Conservation (phyloP, 2,113 vertebrate genomes). For the Anoura caudifer region DNA sequence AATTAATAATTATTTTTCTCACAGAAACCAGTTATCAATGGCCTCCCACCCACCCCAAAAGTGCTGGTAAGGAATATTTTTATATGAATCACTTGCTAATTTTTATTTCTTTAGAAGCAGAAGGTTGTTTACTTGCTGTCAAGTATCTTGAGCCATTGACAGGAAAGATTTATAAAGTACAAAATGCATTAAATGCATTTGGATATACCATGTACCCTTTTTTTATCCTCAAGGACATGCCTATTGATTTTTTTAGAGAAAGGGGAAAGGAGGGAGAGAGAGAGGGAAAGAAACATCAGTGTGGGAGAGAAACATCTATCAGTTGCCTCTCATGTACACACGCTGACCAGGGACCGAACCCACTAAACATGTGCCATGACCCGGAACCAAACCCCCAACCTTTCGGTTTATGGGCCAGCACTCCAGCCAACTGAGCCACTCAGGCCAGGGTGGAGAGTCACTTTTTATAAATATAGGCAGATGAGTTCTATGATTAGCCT, state of each 20-base stretch:
- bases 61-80: slow-evolving; percentile 91
- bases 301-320: too few relatives aligned
- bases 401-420: too few relatives aligned
- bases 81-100: background rate
- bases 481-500: background rate
- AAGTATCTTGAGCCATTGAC: background rate
- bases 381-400: too few relatives aligned
- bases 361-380: too few relatives aligned
- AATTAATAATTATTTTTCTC: slow-evolving; percentile 55
- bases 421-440: too few relatives aligned
- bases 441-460: background rate
- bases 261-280: too few relatives aligned
- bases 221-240: too few relatives aligned
- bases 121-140: background rate
- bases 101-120: background rate
- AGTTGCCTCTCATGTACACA: too few relatives aligned
- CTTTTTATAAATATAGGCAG: background rate
- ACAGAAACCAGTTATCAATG: slow-evolving; percentile 96
- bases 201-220: background rate
- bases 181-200: background rate
- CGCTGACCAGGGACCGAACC: too few relatives aligned
- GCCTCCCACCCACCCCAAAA: slow-evolving; percentile 97
- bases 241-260: too few relatives aligned
- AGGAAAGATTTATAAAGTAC: slow-evolving; percentile 12
- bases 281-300: too few relatives aligned